These are phyloP conservation scores for Rhodophaea formosa DNA, from an alignment of 2,888 invertebrate genomes.

Conservation along the genomic window DNA sequence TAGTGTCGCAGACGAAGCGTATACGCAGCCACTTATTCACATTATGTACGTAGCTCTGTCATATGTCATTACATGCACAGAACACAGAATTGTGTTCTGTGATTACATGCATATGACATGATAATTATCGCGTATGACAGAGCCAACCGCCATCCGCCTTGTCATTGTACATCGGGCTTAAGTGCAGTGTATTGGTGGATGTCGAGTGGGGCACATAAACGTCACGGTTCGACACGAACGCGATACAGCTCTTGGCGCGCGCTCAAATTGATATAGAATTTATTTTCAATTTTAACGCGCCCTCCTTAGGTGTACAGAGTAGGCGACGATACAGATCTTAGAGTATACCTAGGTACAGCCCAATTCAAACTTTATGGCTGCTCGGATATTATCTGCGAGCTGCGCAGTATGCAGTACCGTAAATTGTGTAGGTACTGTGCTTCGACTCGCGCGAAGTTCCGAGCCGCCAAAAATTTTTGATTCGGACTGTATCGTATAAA, in stretches of 20 bases:
- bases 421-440: too few species aligned
- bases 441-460: too few species aligned
- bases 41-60: background rate
- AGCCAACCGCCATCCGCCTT: background rate
- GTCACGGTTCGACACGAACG: slow-evolving; percentile 70
- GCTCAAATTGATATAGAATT: slow-evolving; percentile 82
- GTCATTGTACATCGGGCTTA: slow-evolving; percentile 5
- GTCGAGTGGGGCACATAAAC: slow-evolving; percentile 68
- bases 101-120: slow-evolving; percentile 9
- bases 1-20: background rate
- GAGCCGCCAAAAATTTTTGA: too few species aligned
- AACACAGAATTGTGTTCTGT: background rate
- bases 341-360: too few species aligned
- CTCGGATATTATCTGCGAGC: too few species aligned
- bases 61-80: background rate
- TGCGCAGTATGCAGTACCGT: too few species aligned
- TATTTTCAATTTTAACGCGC: slow-evolving; percentile 81
- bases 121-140: slow-evolving; percentile 9
- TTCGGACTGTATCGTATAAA: too few species aligned
- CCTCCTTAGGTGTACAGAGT: slow-evolving; percentile 67
- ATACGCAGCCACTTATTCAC: background rate
- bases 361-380: too few species aligned
- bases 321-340: slow-evolving; percentile 36
- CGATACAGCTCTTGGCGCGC: slow-evolving; percentile 74
- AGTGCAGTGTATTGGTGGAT: slow-evolving; percentile 35